Percentiles rank a stretch among this genome's conserved stretches.
Evolutionary conservation across 2,797 vertebrate genomes (phyloP).

Genomic region (Monodelphis domestica): DNA sequence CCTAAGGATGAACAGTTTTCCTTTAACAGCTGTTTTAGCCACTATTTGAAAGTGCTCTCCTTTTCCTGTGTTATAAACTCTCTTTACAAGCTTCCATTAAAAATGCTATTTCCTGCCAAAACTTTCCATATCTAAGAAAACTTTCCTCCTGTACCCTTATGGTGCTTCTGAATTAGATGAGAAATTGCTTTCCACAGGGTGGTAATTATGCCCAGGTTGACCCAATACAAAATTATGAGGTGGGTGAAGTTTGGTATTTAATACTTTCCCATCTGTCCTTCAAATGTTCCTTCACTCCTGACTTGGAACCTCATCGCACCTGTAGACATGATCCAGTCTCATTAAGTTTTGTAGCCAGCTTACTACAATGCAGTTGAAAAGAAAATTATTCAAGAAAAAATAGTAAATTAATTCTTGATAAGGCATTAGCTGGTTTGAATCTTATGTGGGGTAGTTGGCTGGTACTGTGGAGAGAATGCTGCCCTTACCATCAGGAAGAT

Average conservation of each 20-base stretch:
- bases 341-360: not conserved
- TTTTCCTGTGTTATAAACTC: not conserved
- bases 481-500: not conserved
- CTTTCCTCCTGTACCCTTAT: not conserved
- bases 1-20: not conserved
- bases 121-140: not conserved
- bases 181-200: not conserved
- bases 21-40: not conserved
- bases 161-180: not conserved
- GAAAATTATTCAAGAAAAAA: not conserved
- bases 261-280: not conserved
- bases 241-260: not conserved
- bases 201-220: not conserved
- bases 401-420: not conserved
- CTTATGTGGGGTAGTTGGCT: not conserved
- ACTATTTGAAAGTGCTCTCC: not conserved
- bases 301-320: not conserved
- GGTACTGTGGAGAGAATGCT: not conserved
- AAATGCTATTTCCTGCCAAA: constrained; percentile 15
- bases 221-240: not conserved
- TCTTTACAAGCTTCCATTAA: constrained; percentile 17
- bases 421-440: not conserved
- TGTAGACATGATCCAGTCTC: not conserved
- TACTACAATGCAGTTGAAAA: not conserved
- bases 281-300: not conserved